Base-by-base conservation (phyloP, 2,888 invertebrate genomes). In the Actias luna region DNA sequence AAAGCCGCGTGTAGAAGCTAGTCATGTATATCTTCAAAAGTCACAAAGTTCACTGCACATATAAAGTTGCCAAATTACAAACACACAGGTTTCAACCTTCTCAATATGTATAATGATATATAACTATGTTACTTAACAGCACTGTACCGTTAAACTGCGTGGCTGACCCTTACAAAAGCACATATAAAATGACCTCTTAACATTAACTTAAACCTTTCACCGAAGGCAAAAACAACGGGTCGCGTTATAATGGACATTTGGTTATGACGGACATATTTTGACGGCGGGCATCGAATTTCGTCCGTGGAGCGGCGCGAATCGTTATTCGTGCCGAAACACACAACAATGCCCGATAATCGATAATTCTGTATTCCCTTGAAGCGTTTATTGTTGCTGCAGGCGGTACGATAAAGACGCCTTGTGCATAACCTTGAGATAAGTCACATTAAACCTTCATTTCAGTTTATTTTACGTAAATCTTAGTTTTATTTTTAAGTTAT, bases 251-350 rank as follows among this genome's bases (percentile, higher is more conserved):
- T 62, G 57, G 61, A 14, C 29, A 29, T 7, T 10, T 7, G 29
- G 55, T 55, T 64, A 69, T 64, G 67, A 66, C 68, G 71, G 60
- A 63, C 71, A 67, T 81, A 78, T 80, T 80, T 78, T 79, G 80
- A 77, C 79, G 74, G 69, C 66, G 69, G 67, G 71, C 71, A 69
- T 82, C 81, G 71, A 70, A 75, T 81, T 77, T 80, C 81, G 73
- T 66, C 64, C 70, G 71, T 67, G 50, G 69, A 73, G 70, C 73
- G 76, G 61, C 63, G 59, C 80, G 69, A 83, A 82, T 82, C 76
- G 78, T 65, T 72, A 80, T 84, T 79, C 83, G 84, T 84, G 83
- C 80, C 74, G 71, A 80, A 79, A 74, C 75, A 66, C 74, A 82
- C 70, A 82, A 84, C 82, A 84, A 83, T 69, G 69, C 65, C 29